phyloP scores from a whole-genome alignment of 92 coral and sea anemone genomes.

The Zoanthus solanderi region DNA sequence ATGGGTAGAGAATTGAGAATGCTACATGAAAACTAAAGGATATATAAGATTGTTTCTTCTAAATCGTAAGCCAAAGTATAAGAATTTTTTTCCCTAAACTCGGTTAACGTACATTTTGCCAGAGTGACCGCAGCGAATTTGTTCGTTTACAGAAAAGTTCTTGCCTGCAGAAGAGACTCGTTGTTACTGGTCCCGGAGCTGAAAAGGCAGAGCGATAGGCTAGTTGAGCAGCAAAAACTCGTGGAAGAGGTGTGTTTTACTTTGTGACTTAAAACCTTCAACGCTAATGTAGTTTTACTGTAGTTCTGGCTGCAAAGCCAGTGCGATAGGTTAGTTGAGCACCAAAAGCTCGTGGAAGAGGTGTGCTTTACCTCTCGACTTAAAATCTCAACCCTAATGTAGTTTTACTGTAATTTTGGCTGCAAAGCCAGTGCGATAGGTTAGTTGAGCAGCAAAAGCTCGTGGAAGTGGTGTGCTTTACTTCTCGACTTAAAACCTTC shows the following conservation, averaged over 20 bases:
- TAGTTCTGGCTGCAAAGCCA: not conserved
- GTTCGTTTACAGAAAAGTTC: conserved; percentile 1
- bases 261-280: not conserved
- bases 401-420: not conserved
- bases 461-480: not conserved
- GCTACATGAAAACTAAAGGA: too few relatives aligned
- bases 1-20: not conserved
- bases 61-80: too few relatives aligned
- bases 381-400: not conserved
- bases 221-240: not conserved
- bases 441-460: not conserved
- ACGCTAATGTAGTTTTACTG: not conserved
- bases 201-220: not conserved
- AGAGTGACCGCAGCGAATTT: not conserved
- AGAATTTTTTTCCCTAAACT: not conserved
- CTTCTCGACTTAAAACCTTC: not conserved
- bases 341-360: not conserved
- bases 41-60: too few relatives aligned
- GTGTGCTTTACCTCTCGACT: not conserved
- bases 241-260: not conserved
- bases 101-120: too few relatives aligned
- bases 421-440: not conserved
- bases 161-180: conserved; percentile 24
- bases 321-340: not conserved
- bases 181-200: not conserved